Evolutionary conservation across 1,140 invertebrate genomes (phyloP).

Genomic region (Steinernema khuongi): DNA sequence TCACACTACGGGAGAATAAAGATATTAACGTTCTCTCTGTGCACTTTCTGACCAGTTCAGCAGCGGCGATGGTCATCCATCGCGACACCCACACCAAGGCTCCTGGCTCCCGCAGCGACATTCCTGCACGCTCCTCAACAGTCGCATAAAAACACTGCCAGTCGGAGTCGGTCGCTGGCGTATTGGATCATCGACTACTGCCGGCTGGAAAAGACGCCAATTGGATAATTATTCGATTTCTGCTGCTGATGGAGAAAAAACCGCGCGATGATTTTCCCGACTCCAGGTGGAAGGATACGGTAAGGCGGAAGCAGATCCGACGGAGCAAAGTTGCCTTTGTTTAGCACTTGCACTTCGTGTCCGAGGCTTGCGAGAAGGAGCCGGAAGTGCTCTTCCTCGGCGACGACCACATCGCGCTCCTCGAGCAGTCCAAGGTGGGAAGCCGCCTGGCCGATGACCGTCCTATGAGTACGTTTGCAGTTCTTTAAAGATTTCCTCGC

Average conservation of each 20-base stretch:
- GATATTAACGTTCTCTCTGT: too few species aligned
- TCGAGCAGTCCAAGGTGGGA: constrained; percentile 69
- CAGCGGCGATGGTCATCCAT: too few species aligned
- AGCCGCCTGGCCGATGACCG: neutral
- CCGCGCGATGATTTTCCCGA: neutral
- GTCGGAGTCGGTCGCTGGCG: neutral
- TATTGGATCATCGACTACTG: neutral
- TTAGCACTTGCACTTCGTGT: constrained; percentile 75
- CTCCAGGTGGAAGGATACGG: neutral
- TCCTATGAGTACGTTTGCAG: constrained; percentile 45
- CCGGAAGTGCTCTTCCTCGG: constrained; percentile 84
- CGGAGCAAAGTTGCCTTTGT: constrained; percentile 49
- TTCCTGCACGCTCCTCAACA: neutral
- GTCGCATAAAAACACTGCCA: neutral
- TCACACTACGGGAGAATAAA: neutral
- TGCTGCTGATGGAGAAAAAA: neutral
- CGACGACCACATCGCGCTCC: constrained; percentile 74
- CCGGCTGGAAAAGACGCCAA: neutral
- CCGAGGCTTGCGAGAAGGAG: constrained; percentile 75
- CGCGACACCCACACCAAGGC: too few species aligned
- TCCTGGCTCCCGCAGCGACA: neutral
- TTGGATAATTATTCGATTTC: neutral
- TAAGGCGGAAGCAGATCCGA: neutral
- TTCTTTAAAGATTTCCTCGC: constrained; percentile 79
- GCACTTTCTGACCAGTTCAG: too few species aligned